Evolutionary conservation across 1,140 invertebrate species (phyloP).

Genomic region (Zaprionus camerounensis): DNA sequence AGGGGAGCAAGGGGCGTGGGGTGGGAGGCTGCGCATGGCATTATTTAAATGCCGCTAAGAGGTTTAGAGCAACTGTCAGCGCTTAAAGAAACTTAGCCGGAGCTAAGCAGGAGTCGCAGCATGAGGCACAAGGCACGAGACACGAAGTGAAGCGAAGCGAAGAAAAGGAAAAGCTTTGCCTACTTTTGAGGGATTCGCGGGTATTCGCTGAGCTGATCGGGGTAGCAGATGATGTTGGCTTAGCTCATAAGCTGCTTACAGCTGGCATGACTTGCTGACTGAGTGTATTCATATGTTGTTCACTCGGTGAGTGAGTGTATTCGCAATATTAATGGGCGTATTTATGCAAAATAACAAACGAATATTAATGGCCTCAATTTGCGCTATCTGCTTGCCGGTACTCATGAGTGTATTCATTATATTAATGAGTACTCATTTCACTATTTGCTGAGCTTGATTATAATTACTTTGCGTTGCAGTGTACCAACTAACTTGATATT

Average conservation of each 20-base stretch:
- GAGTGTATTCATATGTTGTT: slow-evolving; percentile 7
- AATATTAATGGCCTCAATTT: background rate
- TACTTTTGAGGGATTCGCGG: slow-evolving; percentile 4
- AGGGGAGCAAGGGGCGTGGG: background rate
- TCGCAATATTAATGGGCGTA: background rate
- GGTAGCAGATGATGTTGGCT: slow-evolving; percentile 4
- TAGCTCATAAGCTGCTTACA: slow-evolving; percentile 12
- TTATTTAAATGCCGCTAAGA: slow-evolving; percentile 30
- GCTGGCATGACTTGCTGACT: background rate
- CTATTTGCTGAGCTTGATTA: background rate
- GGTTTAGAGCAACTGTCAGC: slow-evolving; percentile 34
- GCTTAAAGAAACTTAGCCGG: slow-evolving; percentile 21
- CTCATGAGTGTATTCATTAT: slow-evolving; percentile 7
- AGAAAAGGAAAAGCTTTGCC: slow-evolving; percentile 12
- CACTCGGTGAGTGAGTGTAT: slow-evolving; percentile 2
- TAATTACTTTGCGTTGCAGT: background rate
- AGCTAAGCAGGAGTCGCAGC: slow-evolving; percentile 7
- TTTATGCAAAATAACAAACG: background rate
- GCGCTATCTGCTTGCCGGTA: background rate
- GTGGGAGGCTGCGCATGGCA: slow-evolving; percentile 26
- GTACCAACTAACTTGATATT: too few species aligned
- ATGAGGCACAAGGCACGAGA: background rate
- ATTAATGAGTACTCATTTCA: slow-evolving; percentile 2
- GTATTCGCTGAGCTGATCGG: slow-evolving; percentile 24
- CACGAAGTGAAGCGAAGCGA: background rate